phyloP scores from a whole-genome alignment of 1,140 invertebrate genomes.

The Diplogasteroides magnus region DNA sequence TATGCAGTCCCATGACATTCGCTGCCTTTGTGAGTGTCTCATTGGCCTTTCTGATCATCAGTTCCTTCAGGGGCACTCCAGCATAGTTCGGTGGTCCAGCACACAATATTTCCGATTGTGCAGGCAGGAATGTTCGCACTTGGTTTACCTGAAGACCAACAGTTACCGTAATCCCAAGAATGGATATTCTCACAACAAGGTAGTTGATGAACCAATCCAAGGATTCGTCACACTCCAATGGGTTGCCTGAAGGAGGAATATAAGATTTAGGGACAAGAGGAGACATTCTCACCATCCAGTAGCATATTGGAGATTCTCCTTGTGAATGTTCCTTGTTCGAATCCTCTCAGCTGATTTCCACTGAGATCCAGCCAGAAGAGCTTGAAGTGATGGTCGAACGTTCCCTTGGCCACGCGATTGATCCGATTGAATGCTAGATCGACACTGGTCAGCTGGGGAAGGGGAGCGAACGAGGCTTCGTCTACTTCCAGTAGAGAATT shows the following conservation, averaged over 20 bases:
- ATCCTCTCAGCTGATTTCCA: conserved; percentile 35
- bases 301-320: conserved; percentile 42
- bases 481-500: conserved; percentile 46
- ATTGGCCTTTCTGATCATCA: conserved; percentile 54
- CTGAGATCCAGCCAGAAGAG: conserved; percentile 49
- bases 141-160: no score
- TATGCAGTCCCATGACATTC: no score
- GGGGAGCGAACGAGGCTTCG: conserved; percentile 38
- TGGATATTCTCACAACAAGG: conserved; percentile 38
- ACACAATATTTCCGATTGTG: conserved; percentile 44
- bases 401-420: conserved; percentile 31
- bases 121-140: conserved; percentile 49
- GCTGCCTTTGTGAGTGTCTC: conserved; percentile 34
- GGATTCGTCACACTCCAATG: conserved; percentile 44
- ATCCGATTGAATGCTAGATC: conserved; percentile 44
- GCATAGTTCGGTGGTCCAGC: conserved; percentile 32
- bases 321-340: conserved; percentile 44
- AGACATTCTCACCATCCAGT: conserved; percentile 38
- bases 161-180: no score
- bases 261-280: no score
- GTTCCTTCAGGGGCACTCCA: conserved; percentile 43
- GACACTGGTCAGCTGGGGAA: conserved; percentile 36
- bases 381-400: conserved; percentile 34
- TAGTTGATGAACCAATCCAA: conserved; percentile 51
- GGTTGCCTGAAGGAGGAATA: conserved; percentile 48